These are phyloP conservation scores for Euphonia xanthogaster DNA, from an alignment of 2,797 vertebrate species.

Conservation along the genomic window DNA sequence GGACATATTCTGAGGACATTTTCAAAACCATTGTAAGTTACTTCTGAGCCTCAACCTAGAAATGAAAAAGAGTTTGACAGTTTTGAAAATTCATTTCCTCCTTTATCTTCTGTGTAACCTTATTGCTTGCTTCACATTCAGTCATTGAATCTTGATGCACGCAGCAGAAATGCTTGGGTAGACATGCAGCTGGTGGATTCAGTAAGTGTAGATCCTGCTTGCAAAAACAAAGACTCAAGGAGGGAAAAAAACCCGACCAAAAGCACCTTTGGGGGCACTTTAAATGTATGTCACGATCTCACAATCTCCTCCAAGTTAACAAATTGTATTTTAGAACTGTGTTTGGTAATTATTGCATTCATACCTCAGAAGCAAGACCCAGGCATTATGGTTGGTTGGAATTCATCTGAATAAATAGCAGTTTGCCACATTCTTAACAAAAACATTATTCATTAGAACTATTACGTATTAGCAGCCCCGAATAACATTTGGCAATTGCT, in stretches of 20 bases:
- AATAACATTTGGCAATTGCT: slow-evolving; percentile 65
- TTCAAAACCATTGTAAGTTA: not conserved
- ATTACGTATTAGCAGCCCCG: slow-evolving; percentile 44
- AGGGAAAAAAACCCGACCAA: not conserved
- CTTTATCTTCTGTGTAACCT: not conserved
- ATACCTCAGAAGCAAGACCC: slow-evolving; percentile 42
- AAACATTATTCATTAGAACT: slow-evolving; percentile 62
- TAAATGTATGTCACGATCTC: slow-evolving; percentile 23
- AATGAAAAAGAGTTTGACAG: not conserved
- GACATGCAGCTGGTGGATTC: not conserved
- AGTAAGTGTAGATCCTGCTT: not conserved
- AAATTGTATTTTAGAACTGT: slow-evolving; percentile 39
- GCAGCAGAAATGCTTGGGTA: not conserved
- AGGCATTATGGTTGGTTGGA: slow-evolving; percentile 53
- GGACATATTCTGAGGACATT: not conserved
- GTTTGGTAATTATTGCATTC: slow-evolving; percentile 64
- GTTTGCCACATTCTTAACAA: slow-evolving; percentile 65
- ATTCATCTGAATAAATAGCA: slow-evolving; percentile 63
- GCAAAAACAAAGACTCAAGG: not conserved
- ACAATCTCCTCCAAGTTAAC: slow-evolving; percentile 43
- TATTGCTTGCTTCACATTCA: not conserved
- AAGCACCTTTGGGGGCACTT: not conserved
- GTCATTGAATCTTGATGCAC: not conserved
- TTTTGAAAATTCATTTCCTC: not conserved
- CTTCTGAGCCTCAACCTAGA: not conserved